phyloP scores from a whole-genome alignment of 2,113 vertebrate species.

The Elephantulus edwardii region DNA sequence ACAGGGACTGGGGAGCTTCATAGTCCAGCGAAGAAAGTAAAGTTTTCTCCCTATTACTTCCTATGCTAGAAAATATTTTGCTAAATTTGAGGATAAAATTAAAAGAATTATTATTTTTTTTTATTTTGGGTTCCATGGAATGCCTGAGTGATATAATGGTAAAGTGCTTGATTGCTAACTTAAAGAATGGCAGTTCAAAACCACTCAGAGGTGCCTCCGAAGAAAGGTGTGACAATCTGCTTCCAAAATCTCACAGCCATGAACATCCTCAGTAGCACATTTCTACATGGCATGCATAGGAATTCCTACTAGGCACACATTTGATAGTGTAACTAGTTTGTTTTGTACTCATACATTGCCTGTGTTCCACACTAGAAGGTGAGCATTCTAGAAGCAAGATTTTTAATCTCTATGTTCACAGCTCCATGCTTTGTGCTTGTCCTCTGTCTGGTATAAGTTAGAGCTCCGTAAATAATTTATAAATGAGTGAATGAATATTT shows the following conservation, averaged over 20 bases:
- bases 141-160: background rate
- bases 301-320: too few relatives aligned
- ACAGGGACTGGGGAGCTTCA: background rate
- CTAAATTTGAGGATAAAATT: background rate
- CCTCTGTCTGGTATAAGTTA: too few relatives aligned
- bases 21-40: too few relatives aligned
- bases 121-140: background rate
- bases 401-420: background rate
- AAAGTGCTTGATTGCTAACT: background rate
- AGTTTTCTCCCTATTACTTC: background rate
- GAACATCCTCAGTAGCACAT: background rate
- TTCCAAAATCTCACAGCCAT: background rate
- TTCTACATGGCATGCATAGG: background rate
- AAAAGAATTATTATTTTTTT: background rate
- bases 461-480: background rate
- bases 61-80: background rate
- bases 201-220: background rate
- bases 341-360: too few relatives aligned
- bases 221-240: background rate
- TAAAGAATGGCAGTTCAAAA: background rate
- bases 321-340: too few relatives aligned
- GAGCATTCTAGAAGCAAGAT: rapidly evolving
- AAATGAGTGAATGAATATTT: background rate
- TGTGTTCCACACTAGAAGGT: background rate
- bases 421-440: too few relatives aligned